Evolutionary conservation across 2,888 invertebrate species (phyloP), one percentile per base, ranked within the genome.

Genomic region (Leptopilina drosophilae): DNA sequence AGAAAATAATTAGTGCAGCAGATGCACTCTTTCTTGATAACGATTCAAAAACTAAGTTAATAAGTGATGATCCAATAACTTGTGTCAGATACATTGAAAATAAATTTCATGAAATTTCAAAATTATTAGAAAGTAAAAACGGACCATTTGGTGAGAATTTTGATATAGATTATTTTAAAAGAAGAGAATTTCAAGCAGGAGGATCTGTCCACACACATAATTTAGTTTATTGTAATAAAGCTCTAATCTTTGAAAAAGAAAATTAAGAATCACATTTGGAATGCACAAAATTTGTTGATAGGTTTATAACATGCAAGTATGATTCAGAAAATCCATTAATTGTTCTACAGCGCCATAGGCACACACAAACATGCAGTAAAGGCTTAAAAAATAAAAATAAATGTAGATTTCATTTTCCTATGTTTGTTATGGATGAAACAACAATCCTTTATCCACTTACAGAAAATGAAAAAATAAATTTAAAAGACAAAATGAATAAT

Each of bases 131-230:
- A 75, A 77, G 77, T 46, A 20, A 49, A 9, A 33, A 77, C 56
- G 76, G 82, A 40, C 66, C 78, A 7, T 82, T 84, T 53, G 15
- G 42, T n/a, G 65, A 64, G 73, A 14, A 64, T 53, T 73, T 12
- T 64, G 40, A 83, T 20, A 73, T 40, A 12, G 79, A 84, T 77
- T 80, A 62, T 53, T 84, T 78, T 77, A 53, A 62, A 14, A 69
- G 82, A 65, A 77, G 69, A 7, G 84, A 85, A 77, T 84, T 85
- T 77, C 82, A 85, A 66, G 81, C 81, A 15, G 65, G 83, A 42
- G 84, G 85, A 7, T 80, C 79, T 53, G 78, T 80, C 9, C 83
- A 83, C 78, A 40, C 62, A n/a, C 82, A 85, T 78, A 64, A 66
- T 53, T 64, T 84, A 9, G 15, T 80, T 12, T 83, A 81, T 79